Evolutionary conservation across 37 sponge, comb jelly and placozoan genomes (phyloP).

Genomic region (Theonella swinhoei): DNA sequence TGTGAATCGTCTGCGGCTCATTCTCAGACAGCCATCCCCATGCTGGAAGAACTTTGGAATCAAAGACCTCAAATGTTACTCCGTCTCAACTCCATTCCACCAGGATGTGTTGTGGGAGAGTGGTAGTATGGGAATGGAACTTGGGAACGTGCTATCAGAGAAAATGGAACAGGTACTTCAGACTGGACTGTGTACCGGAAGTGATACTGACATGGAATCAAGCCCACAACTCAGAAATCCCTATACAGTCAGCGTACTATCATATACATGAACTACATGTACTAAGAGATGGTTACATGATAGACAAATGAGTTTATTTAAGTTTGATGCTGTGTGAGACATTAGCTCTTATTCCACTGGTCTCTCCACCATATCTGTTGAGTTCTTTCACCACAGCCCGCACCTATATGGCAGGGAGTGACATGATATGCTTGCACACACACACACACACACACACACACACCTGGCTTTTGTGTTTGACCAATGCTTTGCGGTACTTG

Average conservation of each 20-base stretch:
- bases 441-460: not conserved
- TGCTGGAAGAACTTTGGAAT: constrained; percentile 40
- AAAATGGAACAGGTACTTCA: not conserved
- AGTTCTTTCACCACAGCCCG: constrained; percentile 60
- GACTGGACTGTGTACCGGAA: not conserved
- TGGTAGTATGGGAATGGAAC: not conserved
- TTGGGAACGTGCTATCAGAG: not conserved
- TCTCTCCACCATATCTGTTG: constrained; percentile 78
- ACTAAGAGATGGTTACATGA: not conserved
- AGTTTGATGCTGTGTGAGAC: constrained; percentile 79
- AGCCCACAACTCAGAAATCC: not conserved
- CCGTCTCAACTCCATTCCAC: constrained; percentile 2
- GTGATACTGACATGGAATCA: not conserved
- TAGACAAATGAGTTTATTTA: constrained; percentile 32
- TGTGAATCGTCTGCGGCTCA: constrained; percentile 3
- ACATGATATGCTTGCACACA: not conserved
- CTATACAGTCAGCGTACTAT: not conserved
- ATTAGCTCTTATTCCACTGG: constrained; percentile 76
- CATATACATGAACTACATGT: not conserved
- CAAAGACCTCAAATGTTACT: not conserved
- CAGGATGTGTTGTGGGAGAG: no score
- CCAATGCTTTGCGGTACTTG: constrained; percentile 81
- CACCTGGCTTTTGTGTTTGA: constrained; percentile 75
- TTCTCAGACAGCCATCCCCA: constrained; percentile 45
- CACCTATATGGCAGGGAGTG: constrained; percentile 33